Percentiles rank a stretch among this genome's conserved stretches.
Conservation (phyloP, 1,140 invertebrate genomes). For the Eueides isabella region DNA sequence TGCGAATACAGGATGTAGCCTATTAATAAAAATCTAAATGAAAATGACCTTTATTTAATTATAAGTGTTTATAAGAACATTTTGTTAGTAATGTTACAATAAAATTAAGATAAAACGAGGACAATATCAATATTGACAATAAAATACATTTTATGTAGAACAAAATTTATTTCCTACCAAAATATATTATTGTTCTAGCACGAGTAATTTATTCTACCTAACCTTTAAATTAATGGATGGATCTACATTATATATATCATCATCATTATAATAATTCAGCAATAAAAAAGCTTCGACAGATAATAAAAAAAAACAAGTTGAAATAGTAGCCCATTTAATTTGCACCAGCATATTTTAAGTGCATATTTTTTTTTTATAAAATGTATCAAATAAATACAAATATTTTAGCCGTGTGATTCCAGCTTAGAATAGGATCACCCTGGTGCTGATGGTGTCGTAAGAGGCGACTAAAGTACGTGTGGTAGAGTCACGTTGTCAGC, state of each 20-base stretch:
- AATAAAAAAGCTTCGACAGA: slow-evolving; percentile 30
- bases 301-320: slow-evolving; percentile 29
- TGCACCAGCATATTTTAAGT: slow-evolving; percentile 28
- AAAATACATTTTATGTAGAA: not conserved
- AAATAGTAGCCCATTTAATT: slow-evolving; percentile 33
- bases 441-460: too few species aligned
- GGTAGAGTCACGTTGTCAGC: too few species aligned
- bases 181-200: not conserved
- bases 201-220: slow-evolving; percentile 17
- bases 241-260: too few species aligned
- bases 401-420: too few species aligned
- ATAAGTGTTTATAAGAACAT: too few species aligned
- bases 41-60: too few species aligned
- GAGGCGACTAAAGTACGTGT: too few species aligned
- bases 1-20: too few species aligned
- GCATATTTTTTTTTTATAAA: not conserved
- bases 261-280: slow-evolving; percentile 33
- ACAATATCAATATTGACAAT: not conserved
- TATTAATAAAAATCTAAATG: too few species aligned
- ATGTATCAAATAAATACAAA: not conserved
- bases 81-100: too few species aligned
- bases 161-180: not conserved
- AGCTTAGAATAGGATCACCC: too few species aligned
- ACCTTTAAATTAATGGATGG: slow-evolving; percentile 29
- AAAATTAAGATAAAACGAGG: not conserved